These are phyloP conservation scores for Halcyon badia DNA, from an alignment of 2,797 vertebrate genomes.

Conservation along the genomic window DNA sequence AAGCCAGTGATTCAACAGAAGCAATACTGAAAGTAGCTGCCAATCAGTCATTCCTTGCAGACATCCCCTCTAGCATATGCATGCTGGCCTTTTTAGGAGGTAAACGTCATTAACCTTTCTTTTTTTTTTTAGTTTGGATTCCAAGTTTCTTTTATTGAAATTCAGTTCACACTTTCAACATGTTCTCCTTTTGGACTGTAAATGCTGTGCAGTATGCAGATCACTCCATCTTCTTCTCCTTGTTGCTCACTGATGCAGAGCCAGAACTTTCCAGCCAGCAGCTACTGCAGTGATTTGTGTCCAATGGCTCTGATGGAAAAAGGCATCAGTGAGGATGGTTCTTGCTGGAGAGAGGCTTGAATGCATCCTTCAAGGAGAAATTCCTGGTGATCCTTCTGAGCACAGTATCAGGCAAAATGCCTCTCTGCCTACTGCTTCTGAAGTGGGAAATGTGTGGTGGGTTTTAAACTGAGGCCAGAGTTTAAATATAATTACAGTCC, in stretches of 20 bases:
- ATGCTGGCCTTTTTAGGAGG: conserved; percentile 24
- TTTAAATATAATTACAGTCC: not conserved
- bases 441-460: not conserved
- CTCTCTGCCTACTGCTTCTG: not conserved
- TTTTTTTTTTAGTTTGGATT: conserved; percentile 33
- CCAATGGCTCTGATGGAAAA: not conserved
- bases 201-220: conserved; percentile 18
- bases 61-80: not conserved
- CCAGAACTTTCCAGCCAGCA: conserved; percentile 43
- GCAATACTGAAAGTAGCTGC: not conserved
- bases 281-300: conserved; percentile 39
- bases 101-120: conserved; percentile 34
- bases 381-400: not conserved
- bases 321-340: not conserved
- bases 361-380: not conserved
- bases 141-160: conserved; percentile 23
- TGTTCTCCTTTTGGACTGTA: conserved; percentile 14
- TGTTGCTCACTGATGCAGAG: conserved; percentile 11
- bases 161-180: conserved; percentile 38
- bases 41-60: conserved; percentile 52
- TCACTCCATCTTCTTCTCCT: conserved; percentile 28
- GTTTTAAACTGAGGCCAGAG: not conserved
- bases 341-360: not conserved
- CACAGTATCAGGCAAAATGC: not conserved
- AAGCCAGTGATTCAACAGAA: conserved; percentile 18